Conservation (phyloP, 53 echinoderm and acorn worm genomes). For the Mesocentrotus franciscanus region DNA sequence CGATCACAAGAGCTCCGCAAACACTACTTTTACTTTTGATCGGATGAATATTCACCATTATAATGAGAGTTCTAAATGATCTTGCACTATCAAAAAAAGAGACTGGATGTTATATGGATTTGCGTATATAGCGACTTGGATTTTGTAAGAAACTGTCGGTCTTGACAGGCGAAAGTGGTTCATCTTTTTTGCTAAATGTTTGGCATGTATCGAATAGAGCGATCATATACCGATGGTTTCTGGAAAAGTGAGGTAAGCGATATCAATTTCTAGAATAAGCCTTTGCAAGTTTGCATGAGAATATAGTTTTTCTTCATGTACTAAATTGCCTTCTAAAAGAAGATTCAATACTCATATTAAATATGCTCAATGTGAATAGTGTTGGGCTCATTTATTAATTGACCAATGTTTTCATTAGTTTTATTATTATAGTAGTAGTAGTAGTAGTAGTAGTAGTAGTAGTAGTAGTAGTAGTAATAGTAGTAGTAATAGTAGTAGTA, state of each 20-base stretch:
- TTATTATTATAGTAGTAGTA: too few relatives aligned
- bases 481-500: too few relatives aligned
- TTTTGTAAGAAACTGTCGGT: background rate
- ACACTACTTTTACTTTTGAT: background rate
- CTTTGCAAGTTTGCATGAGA: background rate
- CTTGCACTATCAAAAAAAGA: background rate
- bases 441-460: too few relatives aligned
- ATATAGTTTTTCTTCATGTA: too few relatives aligned
- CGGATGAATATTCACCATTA: background rate
- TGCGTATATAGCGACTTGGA: background rate
- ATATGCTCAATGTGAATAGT: too few relatives aligned
- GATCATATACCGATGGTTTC: background rate
- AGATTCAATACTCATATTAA: too few relatives aligned
- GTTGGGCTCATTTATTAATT: too few relatives aligned
- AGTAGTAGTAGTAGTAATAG: too few relatives aligned
- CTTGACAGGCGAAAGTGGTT: background rate
- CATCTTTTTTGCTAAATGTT: background rate
- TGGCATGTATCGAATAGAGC: slow-evolving; percentile 10
- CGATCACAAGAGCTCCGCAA: background rate
- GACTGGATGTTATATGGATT: background rate
- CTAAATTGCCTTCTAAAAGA: too few relatives aligned
- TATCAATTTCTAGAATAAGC: background rate
- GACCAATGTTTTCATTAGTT: too few relatives aligned
- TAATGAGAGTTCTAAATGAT: background rate
- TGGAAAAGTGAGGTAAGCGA: slow-evolving; percentile 11